Evolutionary conservation across 2,113 vertebrate genomes (phyloP).

Genomic region (Regulus satrapa): DNA sequence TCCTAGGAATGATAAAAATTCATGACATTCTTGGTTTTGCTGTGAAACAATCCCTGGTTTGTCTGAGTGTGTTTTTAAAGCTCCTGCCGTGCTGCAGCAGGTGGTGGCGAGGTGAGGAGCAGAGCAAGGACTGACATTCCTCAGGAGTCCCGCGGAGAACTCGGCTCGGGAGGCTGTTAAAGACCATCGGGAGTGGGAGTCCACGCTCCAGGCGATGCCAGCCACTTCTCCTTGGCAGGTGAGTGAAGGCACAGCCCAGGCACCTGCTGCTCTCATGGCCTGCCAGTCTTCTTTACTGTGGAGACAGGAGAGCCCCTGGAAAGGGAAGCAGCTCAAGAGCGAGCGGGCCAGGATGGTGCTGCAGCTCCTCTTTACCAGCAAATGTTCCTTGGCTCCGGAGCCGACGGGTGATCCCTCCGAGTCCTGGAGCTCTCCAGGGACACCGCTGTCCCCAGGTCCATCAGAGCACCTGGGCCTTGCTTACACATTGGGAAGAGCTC

Average conservation of each 20-base stretch:
- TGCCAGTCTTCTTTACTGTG: background rate
- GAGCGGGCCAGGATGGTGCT: background rate
- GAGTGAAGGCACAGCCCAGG: background rate
- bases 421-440: background rate
- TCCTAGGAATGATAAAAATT: background rate
- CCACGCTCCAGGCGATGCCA: rapidly evolving
- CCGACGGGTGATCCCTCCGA: background rate
- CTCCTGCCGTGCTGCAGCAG: background rate
- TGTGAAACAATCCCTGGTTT: background rate
- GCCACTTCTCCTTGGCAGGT: background rate
- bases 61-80: background rate
- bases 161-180: background rate
- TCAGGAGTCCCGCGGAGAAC: rapidly evolving
- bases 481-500: background rate
- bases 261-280: background rate
- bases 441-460: background rate
- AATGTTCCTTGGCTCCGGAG: background rate
- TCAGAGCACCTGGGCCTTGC: background rate
- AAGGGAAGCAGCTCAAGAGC: background rate
- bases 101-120: background rate
- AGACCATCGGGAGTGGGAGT: rapidly evolving
- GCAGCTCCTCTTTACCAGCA: background rate
- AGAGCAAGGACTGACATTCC: background rate
- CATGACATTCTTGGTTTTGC: background rate
- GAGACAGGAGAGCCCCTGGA: background rate